Conservation (phyloP, 2,888 invertebrate species). For the Heliconius charithonia region DNA sequence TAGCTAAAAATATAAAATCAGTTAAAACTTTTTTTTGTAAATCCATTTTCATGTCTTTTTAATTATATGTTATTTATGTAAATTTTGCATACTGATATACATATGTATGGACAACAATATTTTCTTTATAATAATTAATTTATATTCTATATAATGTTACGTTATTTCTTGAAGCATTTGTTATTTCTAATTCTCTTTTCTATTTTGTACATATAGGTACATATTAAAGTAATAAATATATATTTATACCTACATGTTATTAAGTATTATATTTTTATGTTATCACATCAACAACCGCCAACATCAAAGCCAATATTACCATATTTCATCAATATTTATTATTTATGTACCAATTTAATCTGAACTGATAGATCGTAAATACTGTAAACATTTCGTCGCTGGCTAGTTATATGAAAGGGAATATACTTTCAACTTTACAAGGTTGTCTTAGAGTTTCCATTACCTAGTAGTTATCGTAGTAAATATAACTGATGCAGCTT, state of each 20-base stretch:
- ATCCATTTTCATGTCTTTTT: too few species aligned
- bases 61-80: too few species aligned
- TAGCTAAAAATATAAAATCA: too few species aligned
- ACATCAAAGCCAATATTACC: slow-evolving; percentile 26
- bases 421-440: slow-evolving; percentile 63
- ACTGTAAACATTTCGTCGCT: slow-evolving; percentile 20
- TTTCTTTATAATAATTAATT: too few species aligned
- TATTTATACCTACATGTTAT: slow-evolving; percentile 3
- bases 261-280: slow-evolving; percentile 1
- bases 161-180: too few species aligned
- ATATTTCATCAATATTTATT: slow-evolving; percentile 30
- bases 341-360: slow-evolving; percentile 33
- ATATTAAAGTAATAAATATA: neutral
- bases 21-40: too few species aligned
- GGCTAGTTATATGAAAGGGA: slow-evolving; percentile 47
- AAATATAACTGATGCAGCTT: slow-evolving; percentile 66
- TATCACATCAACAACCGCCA: too few species aligned
- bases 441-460: slow-evolving; percentile 59
- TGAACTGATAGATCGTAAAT: slow-evolving; percentile 32
- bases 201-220: neutral
- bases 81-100: too few species aligned
- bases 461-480: slow-evolving; percentile 59
- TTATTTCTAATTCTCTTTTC: too few species aligned
- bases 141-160: too few species aligned
- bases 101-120: too few species aligned